phyloP scores from a whole-genome alignment of 92 coral and sea anemone genomes.

The Phenganax stokvisi region DNA sequence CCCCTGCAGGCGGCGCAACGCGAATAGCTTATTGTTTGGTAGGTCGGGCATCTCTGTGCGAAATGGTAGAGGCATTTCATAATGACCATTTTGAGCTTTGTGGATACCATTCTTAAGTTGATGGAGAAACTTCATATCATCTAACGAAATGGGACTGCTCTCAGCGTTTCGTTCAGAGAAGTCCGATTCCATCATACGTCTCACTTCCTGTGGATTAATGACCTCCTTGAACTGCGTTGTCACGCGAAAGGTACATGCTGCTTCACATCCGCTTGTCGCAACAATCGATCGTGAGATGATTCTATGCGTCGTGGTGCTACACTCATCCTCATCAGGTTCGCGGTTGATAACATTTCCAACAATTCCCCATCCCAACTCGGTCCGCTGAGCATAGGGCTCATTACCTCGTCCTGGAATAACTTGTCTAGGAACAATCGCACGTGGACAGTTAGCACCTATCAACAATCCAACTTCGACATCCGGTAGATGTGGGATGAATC shows the following conservation, averaged over 20 bases:
- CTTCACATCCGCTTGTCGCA: no score
- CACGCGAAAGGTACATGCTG: no score
- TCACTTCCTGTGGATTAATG: slow-evolving; percentile 3
- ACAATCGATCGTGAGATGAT: no score
- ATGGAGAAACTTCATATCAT: slow-evolving; percentile 17
- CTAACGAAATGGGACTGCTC: slow-evolving; percentile 23
- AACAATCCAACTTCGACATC: slow-evolving; percentile 54
- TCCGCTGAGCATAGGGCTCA: slow-evolving; percentile 47
- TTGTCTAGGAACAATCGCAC: slow-evolving; percentile 54
- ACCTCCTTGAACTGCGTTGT: slow-evolving; percentile 7
- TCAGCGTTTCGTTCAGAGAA: slow-evolving; percentile 10
- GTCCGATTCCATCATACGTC: slow-evolving; percentile 36
- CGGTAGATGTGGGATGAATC: slow-evolving; percentile 39
- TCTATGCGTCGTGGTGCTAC: no score
- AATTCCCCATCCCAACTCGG: slow-evolving; percentile 56
- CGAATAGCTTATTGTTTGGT: no score
- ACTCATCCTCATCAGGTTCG: no score
- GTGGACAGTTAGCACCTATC: slow-evolving; percentile 53
- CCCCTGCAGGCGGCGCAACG: no score
- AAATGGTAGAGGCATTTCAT: slow-evolving; percentile 7
- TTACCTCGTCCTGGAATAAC: slow-evolving; percentile 49
- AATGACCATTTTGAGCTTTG: slow-evolving; percentile 39
- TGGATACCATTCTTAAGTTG: slow-evolving; percentile 37
- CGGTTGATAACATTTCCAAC: slow-evolving; percentile 23
- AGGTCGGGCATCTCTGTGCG: no score